Conservation (phyloP, 2,888 invertebrate genomes). For the Caenorhabditis virilis region DNA sequence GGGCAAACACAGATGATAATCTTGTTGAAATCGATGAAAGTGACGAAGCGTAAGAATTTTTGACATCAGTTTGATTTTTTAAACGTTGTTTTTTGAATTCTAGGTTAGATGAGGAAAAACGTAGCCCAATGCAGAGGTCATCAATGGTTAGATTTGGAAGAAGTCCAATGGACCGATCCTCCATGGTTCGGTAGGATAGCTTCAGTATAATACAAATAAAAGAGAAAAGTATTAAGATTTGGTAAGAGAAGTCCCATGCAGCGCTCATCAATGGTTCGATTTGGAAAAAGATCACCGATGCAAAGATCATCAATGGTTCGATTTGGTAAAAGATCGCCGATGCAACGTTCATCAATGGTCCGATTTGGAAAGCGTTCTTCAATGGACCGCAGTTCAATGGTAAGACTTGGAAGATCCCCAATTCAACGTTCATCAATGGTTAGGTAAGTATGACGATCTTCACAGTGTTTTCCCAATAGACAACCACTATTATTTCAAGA, state of each 20-base stretch:
- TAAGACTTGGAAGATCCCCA: constrained; percentile 45
- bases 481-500: constrained; percentile 8
- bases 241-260: constrained; percentile 51
- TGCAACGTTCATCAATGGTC: constrained; percentile 37
- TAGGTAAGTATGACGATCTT: too few species aligned
- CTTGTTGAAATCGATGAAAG: too few species aligned
- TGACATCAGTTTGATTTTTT: too few species aligned
- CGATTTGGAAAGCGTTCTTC: constrained; percentile 20
- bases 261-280: constrained; percentile 51
- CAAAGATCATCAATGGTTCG: constrained; percentile 51
- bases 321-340: constrained; percentile 33
- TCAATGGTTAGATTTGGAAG: constrained; percentile 50
- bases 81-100: too few species aligned
- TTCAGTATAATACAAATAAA: too few species aligned
- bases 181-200: too few species aligned
- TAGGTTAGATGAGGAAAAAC: too few species aligned
- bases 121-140: constrained; percentile 40
- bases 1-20: too few species aligned
- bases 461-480: not conserved
- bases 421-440: constrained; percentile 45
- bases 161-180: constrained; percentile 43
- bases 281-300: constrained; percentile 43
- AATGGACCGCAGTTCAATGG: constrained; percentile 42
- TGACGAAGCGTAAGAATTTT: too few species aligned
- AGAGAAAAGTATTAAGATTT: constrained; percentile 27